Evolutionary conservation across 2,797 vertebrate species (phyloP).

Genomic region (Cossypha niveicapilla): DNA sequence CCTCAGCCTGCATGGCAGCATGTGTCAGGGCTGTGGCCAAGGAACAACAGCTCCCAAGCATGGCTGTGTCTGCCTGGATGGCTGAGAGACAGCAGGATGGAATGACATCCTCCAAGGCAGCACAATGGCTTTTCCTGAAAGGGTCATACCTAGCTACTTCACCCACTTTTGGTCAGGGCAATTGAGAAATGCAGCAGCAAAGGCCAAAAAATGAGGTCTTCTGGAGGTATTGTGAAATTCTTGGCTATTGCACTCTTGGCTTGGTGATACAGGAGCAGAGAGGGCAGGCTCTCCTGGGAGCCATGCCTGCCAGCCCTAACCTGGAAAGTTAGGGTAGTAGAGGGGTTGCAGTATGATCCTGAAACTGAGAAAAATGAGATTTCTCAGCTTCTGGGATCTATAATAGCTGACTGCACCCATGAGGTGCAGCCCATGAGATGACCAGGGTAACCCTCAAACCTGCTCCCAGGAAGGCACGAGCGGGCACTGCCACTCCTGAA

Average conservation of each 20-base stretch:
- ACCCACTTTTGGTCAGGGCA: neutral
- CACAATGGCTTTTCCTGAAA: neutral
- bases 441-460: neutral
- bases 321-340: neutral
- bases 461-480: neutral
- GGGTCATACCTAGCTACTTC: neutral
- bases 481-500: neutral
- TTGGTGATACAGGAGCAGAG: neutral
- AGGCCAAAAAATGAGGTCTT: neutral
- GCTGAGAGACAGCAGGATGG: neutral
- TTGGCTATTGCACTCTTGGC: neutral
- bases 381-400: neutral
- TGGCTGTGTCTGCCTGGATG: rapidly evolving
- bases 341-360: neutral
- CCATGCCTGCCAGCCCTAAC: neutral
- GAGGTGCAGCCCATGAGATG: neutral
- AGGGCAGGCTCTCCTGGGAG: neutral
- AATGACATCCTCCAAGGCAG: neutral
- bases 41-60: neutral
- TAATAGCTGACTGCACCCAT: neutral
- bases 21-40: rapidly evolving
- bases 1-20: neutral
- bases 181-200: neutral
- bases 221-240: neutral
- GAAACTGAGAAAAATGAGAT: neutral